Evolutionary conservation across 2,888 invertebrate species (phyloP).

Genomic region (Callyntrura guangdongensis): DNA sequence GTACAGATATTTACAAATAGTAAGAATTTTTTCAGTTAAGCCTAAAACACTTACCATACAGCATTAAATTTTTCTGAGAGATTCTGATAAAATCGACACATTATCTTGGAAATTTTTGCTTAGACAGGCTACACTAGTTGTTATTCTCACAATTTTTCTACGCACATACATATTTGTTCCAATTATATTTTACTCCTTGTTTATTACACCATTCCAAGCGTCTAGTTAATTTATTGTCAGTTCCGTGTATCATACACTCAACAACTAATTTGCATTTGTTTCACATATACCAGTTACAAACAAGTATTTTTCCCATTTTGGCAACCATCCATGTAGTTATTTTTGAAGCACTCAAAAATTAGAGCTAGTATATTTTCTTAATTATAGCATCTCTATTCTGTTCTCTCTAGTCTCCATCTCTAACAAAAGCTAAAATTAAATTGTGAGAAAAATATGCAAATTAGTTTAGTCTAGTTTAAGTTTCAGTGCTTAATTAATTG

Average conservation of each 20-base stretch:
- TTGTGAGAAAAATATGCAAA: background rate
- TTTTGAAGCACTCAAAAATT: background rate
- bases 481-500: background rate
- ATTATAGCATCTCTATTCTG: no score
- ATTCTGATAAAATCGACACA: background rate
- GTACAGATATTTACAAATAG: background rate
- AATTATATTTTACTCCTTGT: background rate
- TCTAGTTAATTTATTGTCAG: no score
- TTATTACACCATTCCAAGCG: background rate
- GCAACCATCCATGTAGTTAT: background rate
- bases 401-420: no score
- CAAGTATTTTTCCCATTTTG: background rate
- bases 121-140: background rate
- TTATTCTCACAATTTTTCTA: background rate
- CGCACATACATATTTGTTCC: background rate
- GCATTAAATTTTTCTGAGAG: no score
- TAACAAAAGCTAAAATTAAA: background rate
- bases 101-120: background rate
- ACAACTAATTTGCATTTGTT: background rate
- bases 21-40: no score
- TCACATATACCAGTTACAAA: background rate
- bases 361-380: no score
- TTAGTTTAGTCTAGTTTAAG: no score
- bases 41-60: no score
- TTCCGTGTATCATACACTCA: no score